A percentile compares a stretch with the other conserved stretches of the same genome.
Conservation (phyloP, 1,140 invertebrate species). For the Drosophila mayri region DNA sequence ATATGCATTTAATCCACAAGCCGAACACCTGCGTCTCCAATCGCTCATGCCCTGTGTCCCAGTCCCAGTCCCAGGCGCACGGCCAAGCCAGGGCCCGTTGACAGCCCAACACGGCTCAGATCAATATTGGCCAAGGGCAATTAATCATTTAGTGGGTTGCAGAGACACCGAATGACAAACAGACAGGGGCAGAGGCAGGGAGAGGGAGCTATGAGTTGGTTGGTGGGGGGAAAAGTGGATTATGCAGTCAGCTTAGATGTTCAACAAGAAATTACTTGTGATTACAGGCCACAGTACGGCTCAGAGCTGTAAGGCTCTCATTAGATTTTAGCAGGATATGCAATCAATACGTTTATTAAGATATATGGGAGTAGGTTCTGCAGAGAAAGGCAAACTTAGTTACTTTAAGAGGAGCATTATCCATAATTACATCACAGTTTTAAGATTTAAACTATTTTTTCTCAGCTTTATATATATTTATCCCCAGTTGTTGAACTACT, state of each 20-base stretch:
- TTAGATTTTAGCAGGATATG: conserved; percentile 1
- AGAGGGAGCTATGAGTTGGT: background rate
- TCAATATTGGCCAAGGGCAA: conserved; percentile 53
- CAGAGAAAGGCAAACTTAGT: too few relatives aligned
- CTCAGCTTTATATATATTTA: too few relatives aligned
- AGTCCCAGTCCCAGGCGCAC: background rate
- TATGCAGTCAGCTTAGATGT: conserved; percentile 65
- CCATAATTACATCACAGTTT: background rate
- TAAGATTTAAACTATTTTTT: background rate
- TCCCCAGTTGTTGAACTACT: too few relatives aligned
- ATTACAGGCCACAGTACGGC: conserved; percentile 30
- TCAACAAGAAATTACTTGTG: conserved; percentile 44
- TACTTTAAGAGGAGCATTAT: too few relatives aligned
- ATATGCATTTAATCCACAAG: conserved; percentile 41
- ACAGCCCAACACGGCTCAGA: conserved; percentile 45
- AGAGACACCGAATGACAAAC: conserved; percentile 18
- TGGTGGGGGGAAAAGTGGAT: conserved; percentile 33
- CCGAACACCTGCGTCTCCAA: conserved; percentile 33
- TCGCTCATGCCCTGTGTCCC: conserved; percentile 25
- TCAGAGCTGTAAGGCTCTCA: background rate
- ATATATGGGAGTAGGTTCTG: background rate
- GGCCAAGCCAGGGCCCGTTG: conserved; percentile 25
- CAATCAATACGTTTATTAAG: conserved; percentile 4
- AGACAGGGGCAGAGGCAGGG: background rate
- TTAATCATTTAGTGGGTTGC: conserved; percentile 56